Evolutionary conservation across 2,113 vertebrate genomes (phyloP), one percentile per base, ranked within the genome.

Genomic region (Cyanoramphus novaezelandiae): DNA sequence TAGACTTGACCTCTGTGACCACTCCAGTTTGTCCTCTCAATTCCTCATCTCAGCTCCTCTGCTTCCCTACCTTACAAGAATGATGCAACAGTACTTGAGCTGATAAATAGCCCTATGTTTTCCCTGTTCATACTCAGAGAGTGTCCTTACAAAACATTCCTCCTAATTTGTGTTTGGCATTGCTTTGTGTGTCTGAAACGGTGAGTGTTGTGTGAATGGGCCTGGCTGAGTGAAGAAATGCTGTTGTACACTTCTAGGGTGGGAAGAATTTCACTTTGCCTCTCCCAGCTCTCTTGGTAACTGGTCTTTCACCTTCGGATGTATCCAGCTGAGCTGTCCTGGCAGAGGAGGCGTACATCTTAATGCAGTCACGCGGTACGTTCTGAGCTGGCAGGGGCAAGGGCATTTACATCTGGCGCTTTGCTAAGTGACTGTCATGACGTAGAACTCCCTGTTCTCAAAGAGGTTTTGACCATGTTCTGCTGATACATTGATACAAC

Each of bases 101-200:
- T 94, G 93, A 96, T 95, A 92, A 95, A 95, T 97, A 97, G 86
- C 74, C 88, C 74, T 62, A 25, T 95, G 82, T 97, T 96, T 88
- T 92, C 77, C 91, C 88, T 95, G 88, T 97, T 97, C 95, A 86
- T 92, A 92, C 95, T 95, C 90, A 2, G 84, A 94, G 92, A 96
- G 92, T 90, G 95, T 97, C 96, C 95, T 97, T 91, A 95, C 85
- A 85, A 96, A 97, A 98, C 97, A 98, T 98, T 98, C 98, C 98
- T 97, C 81, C 95, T 94, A 72, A 90, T 97, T 95, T 98, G 81
- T 96, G 92, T 97, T 94, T 72, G 82, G 70, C 94, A 76, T 97
- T 86, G 95, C 67, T 94, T 86, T 69, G 83, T 92, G 88, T 76
- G 49, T 91, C 81, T 82, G 50, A 88, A 95, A 75, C 92, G 96